These are phyloP conservation scores for Cervus canadensis DNA, from an alignment of 2,113 vertebrate genomes.

Conservation along the genomic window DNA sequence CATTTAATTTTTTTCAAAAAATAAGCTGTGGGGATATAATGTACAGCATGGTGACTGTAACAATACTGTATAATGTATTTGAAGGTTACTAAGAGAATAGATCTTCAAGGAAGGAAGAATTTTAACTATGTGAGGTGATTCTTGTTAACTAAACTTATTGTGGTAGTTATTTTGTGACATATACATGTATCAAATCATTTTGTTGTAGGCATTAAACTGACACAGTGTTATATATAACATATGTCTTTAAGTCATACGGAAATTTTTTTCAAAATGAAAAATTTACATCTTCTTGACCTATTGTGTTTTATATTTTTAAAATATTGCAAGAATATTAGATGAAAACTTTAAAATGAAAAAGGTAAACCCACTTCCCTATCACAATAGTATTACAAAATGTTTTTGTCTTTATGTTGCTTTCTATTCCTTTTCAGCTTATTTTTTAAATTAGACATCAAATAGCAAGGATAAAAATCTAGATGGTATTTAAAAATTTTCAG, in stretches of 20 bases:
- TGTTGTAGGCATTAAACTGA: not conserved
- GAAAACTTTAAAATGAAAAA: not conserved
- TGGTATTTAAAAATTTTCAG: not conserved
- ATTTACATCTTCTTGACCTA: not conserved
- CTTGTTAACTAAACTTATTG: not conserved
- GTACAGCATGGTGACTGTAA: not conserved
- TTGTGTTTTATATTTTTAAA: not conserved
- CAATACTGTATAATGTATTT: not conserved
- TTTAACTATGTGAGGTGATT: not conserved
- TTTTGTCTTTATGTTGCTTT: slow-evolving; percentile 3
- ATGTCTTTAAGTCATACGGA: not conserved
- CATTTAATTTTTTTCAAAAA: not conserved
- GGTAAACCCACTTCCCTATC: not conserved
- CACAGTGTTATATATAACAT: not conserved
- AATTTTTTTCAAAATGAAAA: not conserved
- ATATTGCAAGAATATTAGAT: not conserved
- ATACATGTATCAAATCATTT: not conserved
- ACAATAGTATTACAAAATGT: not conserved
- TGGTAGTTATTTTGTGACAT: not conserved
- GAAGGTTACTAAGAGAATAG: not conserved
- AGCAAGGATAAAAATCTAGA: not conserved
- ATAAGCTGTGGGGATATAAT: not conserved
- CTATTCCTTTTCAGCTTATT: not conserved
- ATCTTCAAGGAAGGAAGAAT: not conserved
- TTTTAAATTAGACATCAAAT: not conserved